phyloP scores from a whole-genome alignment of 2,113 vertebrate species.

The Hipposideros armiger region DNA sequence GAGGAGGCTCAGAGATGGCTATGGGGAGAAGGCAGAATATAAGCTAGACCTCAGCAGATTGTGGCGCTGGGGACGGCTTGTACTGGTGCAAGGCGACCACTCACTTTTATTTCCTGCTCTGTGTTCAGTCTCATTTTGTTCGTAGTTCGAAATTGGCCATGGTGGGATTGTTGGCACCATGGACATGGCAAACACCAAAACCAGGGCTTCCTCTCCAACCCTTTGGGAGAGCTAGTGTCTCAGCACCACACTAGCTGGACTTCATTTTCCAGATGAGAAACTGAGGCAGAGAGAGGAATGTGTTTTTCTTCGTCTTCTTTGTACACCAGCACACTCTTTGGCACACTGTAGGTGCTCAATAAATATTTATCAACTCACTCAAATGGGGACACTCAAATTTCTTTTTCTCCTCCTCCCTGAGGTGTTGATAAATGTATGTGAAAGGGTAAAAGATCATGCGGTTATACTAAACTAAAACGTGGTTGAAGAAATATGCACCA shows the following conservation, averaged over 20 bases:
- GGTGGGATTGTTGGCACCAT: background rate
- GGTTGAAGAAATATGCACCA: background rate
- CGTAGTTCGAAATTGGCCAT: background rate
- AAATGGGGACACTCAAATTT: background rate
- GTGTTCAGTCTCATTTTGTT: background rate
- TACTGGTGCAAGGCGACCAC: fast-evolving
- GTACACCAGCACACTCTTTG: background rate
- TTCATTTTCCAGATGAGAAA: background rate
- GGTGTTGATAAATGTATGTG: background rate
- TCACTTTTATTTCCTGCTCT: background rate
- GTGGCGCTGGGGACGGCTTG: fast-evolving
- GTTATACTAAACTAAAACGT: background rate
- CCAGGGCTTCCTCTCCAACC: background rate
- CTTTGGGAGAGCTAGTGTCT: background rate
- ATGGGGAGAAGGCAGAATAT: fast-evolving
- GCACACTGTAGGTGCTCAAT: background rate
- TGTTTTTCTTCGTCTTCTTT: background rate
- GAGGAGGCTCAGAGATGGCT: background rate
- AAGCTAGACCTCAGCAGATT: fast-evolving
- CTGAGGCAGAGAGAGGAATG: background rate
- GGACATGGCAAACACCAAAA: background rate
- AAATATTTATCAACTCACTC: background rate
- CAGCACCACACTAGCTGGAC: fast-evolving
- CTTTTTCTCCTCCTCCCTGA: background rate
- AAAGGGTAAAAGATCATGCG: background rate